These are phyloP conservation scores for Venusia cambrica DNA, from an alignment of 2,888 invertebrate genomes.

Conservation along the genomic window DNA sequence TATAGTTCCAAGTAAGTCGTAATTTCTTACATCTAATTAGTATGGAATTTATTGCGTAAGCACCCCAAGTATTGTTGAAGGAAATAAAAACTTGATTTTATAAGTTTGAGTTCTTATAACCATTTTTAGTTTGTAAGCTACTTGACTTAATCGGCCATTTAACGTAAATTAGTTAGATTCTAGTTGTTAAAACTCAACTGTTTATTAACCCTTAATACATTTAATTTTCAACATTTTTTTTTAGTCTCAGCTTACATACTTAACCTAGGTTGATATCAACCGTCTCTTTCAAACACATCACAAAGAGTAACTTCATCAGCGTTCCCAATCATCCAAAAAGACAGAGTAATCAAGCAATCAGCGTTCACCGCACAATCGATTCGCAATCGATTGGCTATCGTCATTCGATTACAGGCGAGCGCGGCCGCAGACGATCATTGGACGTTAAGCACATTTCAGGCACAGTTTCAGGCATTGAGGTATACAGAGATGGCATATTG, in stretches of 20 bases:
- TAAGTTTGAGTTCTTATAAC: too few species aligned
- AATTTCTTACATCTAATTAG: constrained; percentile 12
- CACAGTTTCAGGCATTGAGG: too few species aligned
- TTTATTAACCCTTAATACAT: too few species aligned
- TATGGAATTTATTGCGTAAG: constrained; percentile 12
- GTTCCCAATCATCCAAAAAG: too few species aligned
- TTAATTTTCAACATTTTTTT: too few species aligned
- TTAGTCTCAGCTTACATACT: too few species aligned
- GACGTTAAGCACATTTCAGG: too few species aligned
- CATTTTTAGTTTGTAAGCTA: too few species aligned
- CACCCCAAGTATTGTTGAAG: constrained; percentile 7
- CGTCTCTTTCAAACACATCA: constrained; percentile 20
- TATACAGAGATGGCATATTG: too few species aligned
- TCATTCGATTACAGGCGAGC: constrained; percentile 54
- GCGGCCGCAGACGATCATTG: constrained; percentile 33
- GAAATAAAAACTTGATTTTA: constrained; percentile 11
- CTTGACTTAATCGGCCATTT: too few species aligned
- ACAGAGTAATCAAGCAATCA: constrained; percentile 30
- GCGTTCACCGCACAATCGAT: constrained; percentile 53
- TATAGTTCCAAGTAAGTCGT: constrained; percentile 17
- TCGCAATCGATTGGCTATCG: constrained; percentile 51
- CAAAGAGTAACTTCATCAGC: too few species aligned
- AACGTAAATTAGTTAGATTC: too few species aligned
- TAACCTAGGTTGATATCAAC: constrained; percentile 1
- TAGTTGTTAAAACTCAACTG: background rate